Conservation (phyloP, 2,113 vertebrate genomes). For the Megaleporinus macrocephalus region DNA sequence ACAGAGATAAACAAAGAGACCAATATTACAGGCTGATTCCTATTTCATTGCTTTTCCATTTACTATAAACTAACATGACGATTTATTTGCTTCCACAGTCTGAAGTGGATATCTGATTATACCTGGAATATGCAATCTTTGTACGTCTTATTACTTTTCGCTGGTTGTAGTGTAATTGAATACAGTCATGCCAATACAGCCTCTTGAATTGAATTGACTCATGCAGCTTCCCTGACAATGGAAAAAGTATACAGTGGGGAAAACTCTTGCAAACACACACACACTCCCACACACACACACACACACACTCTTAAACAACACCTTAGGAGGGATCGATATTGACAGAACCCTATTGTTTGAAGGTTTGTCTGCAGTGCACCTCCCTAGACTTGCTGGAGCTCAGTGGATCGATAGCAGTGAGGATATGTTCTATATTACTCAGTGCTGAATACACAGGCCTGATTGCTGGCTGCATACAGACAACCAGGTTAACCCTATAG, state of each 20-base stretch:
- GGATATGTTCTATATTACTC: slow-evolving; percentile 15
- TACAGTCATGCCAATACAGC: not conserved
- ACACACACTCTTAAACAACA: slow-evolving; percentile 11
- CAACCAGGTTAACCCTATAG: not conserved
- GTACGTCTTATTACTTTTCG: not conserved
- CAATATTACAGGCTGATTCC: not conserved
- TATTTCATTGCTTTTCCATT: not conserved
- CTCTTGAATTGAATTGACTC: not conserved
- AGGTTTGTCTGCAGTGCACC: slow-evolving; percentile 34
- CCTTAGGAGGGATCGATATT: slow-evolving; percentile 29
- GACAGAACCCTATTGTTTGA: slow-evolving; percentile 50
- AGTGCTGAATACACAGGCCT: slow-evolving; percentile 27
- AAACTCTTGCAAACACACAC: slow-evolving; percentile 13
- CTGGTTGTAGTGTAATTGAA: not conserved
- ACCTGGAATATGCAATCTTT: not conserved
- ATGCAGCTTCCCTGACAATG: not conserved
- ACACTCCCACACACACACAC: slow-evolving; percentile 10
- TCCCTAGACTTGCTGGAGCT: slow-evolving; percentile 25
- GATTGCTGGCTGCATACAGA: slow-evolving; percentile 26
- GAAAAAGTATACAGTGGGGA: slow-evolving; percentile 4
- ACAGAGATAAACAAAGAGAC: not conserved
- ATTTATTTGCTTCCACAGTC: not conserved
- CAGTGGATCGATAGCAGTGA: slow-evolving; percentile 24
- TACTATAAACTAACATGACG: not conserved
- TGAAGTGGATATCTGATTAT: not conserved